phyloP scores from a whole-genome alignment of 2,113 vertebrate genomes.

The Oryzias celebensis region DNA sequence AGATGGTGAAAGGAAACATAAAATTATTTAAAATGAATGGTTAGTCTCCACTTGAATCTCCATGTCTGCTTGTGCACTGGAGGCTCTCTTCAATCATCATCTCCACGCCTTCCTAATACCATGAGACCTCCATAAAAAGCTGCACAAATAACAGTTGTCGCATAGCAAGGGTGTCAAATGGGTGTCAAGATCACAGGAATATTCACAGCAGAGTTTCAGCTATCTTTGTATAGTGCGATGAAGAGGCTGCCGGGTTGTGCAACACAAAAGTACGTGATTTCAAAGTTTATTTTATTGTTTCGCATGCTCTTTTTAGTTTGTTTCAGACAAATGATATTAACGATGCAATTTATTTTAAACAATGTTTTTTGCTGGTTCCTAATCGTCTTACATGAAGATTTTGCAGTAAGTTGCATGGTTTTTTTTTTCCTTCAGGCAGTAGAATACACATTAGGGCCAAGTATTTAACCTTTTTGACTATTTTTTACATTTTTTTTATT shows the following conservation, averaged over 20 bases:
- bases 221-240: conserved; percentile 22
- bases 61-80: conserved; percentile 13
- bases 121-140: conserved; percentile 47
- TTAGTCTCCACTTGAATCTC: conserved; percentile 43
- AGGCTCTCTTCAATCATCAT: conserved; percentile 46
- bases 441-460: no score
- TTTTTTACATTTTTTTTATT: no score
- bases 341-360: no score
- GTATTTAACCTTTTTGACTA: no score
- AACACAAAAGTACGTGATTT: conserved; percentile 8
- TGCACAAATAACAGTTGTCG: conserved; percentile 46
- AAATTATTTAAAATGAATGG: conserved; percentile 66
- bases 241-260: conserved; percentile 8
- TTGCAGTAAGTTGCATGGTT: no score
- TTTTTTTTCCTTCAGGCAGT: no score
- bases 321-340: no score
- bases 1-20: conserved; percentile 52
- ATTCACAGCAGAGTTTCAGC: conserved; percentile 17
- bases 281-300: not conserved
- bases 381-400: no score
- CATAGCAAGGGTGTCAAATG: conserved; percentile 40
- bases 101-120: conserved; percentile 38
- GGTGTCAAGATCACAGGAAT: conserved; percentile 27
- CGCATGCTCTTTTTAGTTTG: not conserved
- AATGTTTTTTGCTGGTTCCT: no score